phyloP scores from a whole-genome alignment of 2,113 vertebrate genomes.

The Malaclemys terrapin region DNA sequence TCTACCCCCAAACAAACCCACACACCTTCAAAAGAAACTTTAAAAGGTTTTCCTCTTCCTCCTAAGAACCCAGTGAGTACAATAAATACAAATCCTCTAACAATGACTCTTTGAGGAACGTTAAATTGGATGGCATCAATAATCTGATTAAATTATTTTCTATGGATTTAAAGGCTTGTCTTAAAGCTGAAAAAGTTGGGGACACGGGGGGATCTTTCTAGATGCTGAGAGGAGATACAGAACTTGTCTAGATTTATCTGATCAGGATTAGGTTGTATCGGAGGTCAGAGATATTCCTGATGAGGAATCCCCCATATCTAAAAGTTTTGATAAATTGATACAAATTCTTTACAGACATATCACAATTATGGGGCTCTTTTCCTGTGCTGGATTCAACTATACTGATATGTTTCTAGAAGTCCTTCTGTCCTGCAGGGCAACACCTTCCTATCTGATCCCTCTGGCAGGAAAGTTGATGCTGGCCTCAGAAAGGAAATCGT shows the following conservation, averaged over 20 bases:
- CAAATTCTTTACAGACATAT: neutral
- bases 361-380: neutral
- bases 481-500: neutral
- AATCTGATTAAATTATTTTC: neutral
- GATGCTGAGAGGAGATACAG: neutral
- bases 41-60: neutral
- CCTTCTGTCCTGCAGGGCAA: constrained; percentile 26
- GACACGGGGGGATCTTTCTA: neutral
- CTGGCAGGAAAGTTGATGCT: accelerated
- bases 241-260: neutral
- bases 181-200: accelerated
- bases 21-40: neutral
- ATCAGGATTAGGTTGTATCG: neutral
- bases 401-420: neutral
- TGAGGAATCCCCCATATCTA: neutral
- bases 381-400: neutral
- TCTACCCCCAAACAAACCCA: neutral
- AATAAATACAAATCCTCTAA: neutral
- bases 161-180: neutral
- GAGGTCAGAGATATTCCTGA: neutral
- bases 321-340: neutral
- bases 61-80: neutral
- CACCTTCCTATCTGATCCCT: neutral
- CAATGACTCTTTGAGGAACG: neutral
- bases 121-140: neutral